Base-by-base conservation (phyloP, 2,888 invertebrate species). In the Agrotis puta region DNA sequence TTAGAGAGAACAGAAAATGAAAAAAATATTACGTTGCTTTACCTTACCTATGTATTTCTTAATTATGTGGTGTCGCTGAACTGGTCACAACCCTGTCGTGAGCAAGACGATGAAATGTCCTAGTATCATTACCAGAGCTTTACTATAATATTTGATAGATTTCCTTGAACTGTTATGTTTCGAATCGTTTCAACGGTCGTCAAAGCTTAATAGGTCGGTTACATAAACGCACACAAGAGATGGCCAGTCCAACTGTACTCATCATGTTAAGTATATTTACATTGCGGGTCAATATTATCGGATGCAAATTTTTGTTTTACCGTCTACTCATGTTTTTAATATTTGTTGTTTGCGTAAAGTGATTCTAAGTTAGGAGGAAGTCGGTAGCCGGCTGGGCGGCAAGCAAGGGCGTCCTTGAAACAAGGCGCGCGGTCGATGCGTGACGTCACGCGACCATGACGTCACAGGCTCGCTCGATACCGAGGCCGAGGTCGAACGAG, bases 401-500 rank as follows among this genome's bases (percentile, higher is more conserved):
- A 85, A 86, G 88, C 93, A 94, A 93, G 94, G 93, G 89, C 94
- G 95, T 92, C 95, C 95, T 96, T 96, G 95, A 95, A 92, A 73
- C 86, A 85, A 89, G 88, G 89, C 91, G 91, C 90, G 88, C 92
- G 90, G 90, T 95, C 95, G 95, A 96, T 95, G 91, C 68, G 89
- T 95, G 95, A 95, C 96, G 95, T 95, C 89, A 92, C 85, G 75
- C 76, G 76, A 85, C 77, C 74, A 91, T 93, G 94, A 95, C 95
- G 95, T 95, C 95, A 95, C 92, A 88, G 92, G 93, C 90, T 87
- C 87, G 90, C 72, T 91, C 91, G 92, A 89, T 90, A 84, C 89
- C 87, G 91, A 91, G 91, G 90, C 92, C 91, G 92, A 90, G 91
- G 92, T 88, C 92, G 88, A 85, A 87, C 91, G 87, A 86, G 76